These are phyloP conservation scores for Barypeithes pellucidus DNA, from an alignment of 2,888 invertebrate species.

Conservation along the genomic window DNA sequence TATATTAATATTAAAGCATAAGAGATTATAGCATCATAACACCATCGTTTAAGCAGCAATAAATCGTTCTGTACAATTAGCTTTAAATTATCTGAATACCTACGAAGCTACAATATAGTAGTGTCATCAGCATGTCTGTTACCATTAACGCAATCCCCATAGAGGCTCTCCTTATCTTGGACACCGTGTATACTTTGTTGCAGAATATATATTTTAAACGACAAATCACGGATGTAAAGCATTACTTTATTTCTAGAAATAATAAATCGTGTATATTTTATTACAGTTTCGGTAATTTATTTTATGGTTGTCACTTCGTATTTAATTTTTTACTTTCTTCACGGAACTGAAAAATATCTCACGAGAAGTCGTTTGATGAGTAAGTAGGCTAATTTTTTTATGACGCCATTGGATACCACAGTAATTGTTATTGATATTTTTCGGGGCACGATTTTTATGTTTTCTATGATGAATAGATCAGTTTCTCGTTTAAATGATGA, in stretches of 20 bases:
- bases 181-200: background rate
- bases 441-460: conserved; percentile 38
- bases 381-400: conserved; percentile 44
- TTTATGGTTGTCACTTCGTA: conserved; percentile 41
- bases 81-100: too few species aligned
- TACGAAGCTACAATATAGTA: too few species aligned
- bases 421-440: conserved; percentile 32
- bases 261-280: conserved; percentile 35
- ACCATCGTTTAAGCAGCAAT: too few species aligned
- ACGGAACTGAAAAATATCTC: conserved; percentile 44
- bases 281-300: conserved; percentile 36
- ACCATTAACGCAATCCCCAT: too few species aligned
- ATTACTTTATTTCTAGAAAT: conserved; percentile 6
- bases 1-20: too few species aligned
- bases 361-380: conserved; percentile 29
- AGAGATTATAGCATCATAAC: too few species aligned
- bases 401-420: conserved; percentile 30
- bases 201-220: background rate
- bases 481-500: conserved; percentile 7
- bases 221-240: background rate
- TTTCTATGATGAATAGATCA: conserved; percentile 12
- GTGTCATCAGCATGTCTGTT: too few species aligned
- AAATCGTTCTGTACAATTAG: too few species aligned
- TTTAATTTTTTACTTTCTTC: conserved; percentile 46
- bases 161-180: too few species aligned